phyloP scores from a whole-genome alignment of 2,797 vertebrate species.

The Molossus molossus region DNA sequence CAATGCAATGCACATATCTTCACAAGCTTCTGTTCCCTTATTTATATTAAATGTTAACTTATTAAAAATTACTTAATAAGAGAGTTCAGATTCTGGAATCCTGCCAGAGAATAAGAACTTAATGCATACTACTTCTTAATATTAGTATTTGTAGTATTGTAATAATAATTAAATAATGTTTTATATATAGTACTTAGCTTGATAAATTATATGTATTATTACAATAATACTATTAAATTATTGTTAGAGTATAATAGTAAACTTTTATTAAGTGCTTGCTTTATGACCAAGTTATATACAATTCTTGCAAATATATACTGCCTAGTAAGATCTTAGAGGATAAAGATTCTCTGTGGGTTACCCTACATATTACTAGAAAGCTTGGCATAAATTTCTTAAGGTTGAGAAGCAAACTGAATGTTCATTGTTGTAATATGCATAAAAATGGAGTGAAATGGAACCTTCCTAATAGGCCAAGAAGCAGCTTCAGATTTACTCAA shows the following conservation, averaged over 20 bases:
- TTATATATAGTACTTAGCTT: not conserved
- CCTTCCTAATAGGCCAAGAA: not conserved
- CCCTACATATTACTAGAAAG: not conserved
- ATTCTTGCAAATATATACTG: not conserved
- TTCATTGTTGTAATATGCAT: not conserved
- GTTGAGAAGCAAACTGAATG: not conserved
- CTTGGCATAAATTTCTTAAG: not conserved
- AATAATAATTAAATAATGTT: not conserved
- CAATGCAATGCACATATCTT: not conserved
- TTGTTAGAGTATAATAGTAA: not conserved
- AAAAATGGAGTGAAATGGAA: not conserved
- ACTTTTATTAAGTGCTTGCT: not conserved
- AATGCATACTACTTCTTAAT: constrained; percentile 5
- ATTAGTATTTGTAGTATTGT: not conserved
- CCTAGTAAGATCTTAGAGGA: not conserved
- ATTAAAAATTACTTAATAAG: not conserved
- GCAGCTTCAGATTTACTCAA: not conserved
- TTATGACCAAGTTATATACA: not conserved
- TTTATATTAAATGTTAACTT: constrained; percentile 23
- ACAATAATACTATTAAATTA: not conserved
- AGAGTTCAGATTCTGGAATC: not conserved
- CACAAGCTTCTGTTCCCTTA: not conserved
- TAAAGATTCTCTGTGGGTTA: not conserved
- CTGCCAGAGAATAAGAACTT: not conserved
- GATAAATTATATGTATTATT: not conserved